Base-by-base conservation (phyloP, 2,113 vertebrate genomes). In the Prolemur simus region DNA sequence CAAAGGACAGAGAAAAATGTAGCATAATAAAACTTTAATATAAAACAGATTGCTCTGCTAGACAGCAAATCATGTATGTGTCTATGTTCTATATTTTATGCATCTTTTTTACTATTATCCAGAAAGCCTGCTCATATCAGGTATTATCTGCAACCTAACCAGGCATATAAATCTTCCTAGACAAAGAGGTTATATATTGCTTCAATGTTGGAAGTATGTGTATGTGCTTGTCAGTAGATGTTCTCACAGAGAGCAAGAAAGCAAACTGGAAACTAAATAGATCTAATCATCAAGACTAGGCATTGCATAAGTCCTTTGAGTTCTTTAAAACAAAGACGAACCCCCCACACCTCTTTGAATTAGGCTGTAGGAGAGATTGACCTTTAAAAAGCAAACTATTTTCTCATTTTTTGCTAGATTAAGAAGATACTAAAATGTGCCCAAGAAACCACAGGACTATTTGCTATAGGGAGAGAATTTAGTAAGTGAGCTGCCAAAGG, bases 291-390 rank as follows among this genome's bases (percentile, higher is more conserved):
- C 69, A 76, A 92, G 58, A 80, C 8, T 34, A 56, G 15, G 5
- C 21, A 54, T 94, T 69, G 32, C 3, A 8, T 6, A 69, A 69
- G 27, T 29, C 9, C 21, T 95, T 39, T 29, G 56, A 81, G 45
- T 63, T 87, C 64, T 82, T 89, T 93, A 91, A 96, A 87, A 84
- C 42, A 89, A 81, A 85, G 71, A 69, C 47, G 77, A 95, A 89
- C 86, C 3, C 0, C 45, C 80, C 34, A 64, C 18, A 78, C 18
- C 12, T 84, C 71, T 76, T 87, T 92, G 83, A 82, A 68, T 73
- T 12, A 56, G 7, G 4, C 37, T 86, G 10, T 82, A 49, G 21
- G 15, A 95, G 9, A 68, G 1, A 89, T 0, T 76, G 60, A 85
- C 2, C 8, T 90, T 96, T 89, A 39, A 87, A 95, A 93, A 56